Base-by-base conservation (phyloP, 2,113 vertebrate genomes). In the Ancistrus triradiatus region DNA sequence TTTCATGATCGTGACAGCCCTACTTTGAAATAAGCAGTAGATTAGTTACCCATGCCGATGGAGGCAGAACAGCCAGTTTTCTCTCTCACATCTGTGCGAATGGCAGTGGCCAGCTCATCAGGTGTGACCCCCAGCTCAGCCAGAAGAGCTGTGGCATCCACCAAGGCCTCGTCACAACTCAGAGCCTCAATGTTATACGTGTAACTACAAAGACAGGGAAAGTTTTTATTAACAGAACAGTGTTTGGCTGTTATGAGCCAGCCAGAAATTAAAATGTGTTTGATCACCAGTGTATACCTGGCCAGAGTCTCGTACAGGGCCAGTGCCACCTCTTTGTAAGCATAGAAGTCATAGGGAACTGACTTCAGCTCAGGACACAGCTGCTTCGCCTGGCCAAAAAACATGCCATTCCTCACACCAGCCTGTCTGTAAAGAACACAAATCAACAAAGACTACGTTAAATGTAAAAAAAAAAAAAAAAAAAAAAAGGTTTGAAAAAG, bases 351-450 rank as follows among this genome's bases (percentile, higher is more conserved):
- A 53, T 99, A 99, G 0, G 91, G 86, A 49, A 98, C 93, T 6
- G 93, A 87, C 71, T 95, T 91, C 63, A 99, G 85, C 35, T 76
- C 81, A 31, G 96, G 95, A 75, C 96, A 98, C 14, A 98, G 73
- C 68, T 91, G 91, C 72, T 98, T 98, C 10, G 96, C 96, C 72
- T 93, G 87, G 44, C 95, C 95, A 75, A 98, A 99, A 86, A 91
- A 96, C 95, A 98, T 98, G 57, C 96, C 95, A 9, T 98, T 99
- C 78, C 84, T 94, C 81, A 99, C 88, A 9, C 96, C 96, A 3
- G 87, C 84, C 85, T 91, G 89, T 79, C 96, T 99, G 80, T 40
- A 74, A 58, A 62, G 80, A 2, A 74, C 64, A 59, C 52, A 4
- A 3, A 31, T 31, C n/a, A n/a, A 7, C 27, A 4, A 31, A 31